Percentiles rank a stretch among this genome's conserved stretches.
phyloP scores from a whole-genome alignment of 2,888 invertebrate genomes.

The Lasioglossum zephyrum region DNA sequence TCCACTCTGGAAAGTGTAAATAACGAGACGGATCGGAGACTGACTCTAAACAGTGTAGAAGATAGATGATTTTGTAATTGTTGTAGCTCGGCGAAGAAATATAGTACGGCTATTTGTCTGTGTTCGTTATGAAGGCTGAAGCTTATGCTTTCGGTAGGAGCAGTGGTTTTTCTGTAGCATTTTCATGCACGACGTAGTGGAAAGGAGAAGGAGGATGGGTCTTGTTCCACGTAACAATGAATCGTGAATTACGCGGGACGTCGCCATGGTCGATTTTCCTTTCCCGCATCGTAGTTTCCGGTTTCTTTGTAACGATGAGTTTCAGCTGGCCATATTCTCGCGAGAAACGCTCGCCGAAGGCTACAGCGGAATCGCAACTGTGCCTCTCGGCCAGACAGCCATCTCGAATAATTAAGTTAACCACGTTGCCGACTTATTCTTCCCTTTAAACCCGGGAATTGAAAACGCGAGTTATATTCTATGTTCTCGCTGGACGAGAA shows the following conservation, averaged over 20 bases:
- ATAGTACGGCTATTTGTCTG: too few relatives aligned
- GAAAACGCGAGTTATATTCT: neutral
- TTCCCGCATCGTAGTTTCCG: neutral
- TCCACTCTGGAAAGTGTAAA: too few relatives aligned
- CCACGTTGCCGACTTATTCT: neutral
- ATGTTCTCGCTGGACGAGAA: neutral
- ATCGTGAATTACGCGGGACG: neutral
- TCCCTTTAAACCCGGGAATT: neutral
- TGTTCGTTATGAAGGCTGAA: too few relatives aligned
- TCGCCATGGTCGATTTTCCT: neutral
- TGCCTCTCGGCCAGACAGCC: neutral
- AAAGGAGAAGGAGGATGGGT: too few relatives aligned
- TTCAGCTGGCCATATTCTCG: neutral
- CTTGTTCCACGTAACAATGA: too few relatives aligned
- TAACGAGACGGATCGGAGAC: too few relatives aligned
- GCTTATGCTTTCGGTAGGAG: too few relatives aligned
- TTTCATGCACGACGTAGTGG: too few relatives aligned
- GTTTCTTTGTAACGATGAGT: neutral
- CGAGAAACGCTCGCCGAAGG: neutral
- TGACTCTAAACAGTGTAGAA: too few relatives aligned
- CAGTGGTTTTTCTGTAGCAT: too few relatives aligned
- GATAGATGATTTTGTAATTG: too few relatives aligned
- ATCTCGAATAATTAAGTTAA: conserved; percentile 5
- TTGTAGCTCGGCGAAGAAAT: too few relatives aligned
- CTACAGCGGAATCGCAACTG: neutral